These are phyloP conservation scores for Aleiodes alternator DNA, from an alignment of 2,888 invertebrate genomes.

Conservation along the genomic window DNA sequence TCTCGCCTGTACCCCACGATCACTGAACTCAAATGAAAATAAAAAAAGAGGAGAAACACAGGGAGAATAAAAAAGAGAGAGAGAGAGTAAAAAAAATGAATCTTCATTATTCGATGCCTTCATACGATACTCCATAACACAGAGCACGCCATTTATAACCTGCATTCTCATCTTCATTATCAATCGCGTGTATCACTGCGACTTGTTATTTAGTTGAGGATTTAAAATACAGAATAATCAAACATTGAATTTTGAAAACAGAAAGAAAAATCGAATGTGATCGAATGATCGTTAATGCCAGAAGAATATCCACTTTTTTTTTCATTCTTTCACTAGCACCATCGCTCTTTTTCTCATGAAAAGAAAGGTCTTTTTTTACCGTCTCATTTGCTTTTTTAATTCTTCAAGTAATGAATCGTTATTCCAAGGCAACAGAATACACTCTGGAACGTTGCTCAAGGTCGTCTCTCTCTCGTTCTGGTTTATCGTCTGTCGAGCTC, in stretches of 20 bases:
- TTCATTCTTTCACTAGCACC: background rate
- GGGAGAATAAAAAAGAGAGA: too few relatives aligned
- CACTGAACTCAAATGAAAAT: too few relatives aligned
- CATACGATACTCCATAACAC: conserved; percentile 15
- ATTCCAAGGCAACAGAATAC: conserved; percentile 16
- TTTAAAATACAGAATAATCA: conserved; percentile 28
- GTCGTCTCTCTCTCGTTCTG: conserved; percentile 35
- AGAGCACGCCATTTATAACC: conserved; percentile 31
- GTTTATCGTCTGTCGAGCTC: conserved; percentile 24
- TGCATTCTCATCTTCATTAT: conserved; percentile 38
- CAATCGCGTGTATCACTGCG: conserved; percentile 28
- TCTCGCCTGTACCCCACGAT: too few relatives aligned
- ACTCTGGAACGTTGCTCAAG: conserved; percentile 30
- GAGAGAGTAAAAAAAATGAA: background rate
- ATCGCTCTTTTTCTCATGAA: background rate
- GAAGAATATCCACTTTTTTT: conserved; percentile 7
- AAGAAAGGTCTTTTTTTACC: background rate
- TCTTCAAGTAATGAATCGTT: conserved; percentile 10
- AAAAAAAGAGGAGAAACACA: too few relatives aligned
- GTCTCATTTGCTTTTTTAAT: conserved; percentile 19
- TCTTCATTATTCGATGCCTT: conserved; percentile 33
- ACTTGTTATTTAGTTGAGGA: background rate
- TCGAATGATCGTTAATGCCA: conserved; percentile 24
- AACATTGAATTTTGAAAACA: background rate
- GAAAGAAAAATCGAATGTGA: conserved; percentile 6